Conservation (phyloP, 1,140 invertebrate species). For the Apis florea region DNA sequence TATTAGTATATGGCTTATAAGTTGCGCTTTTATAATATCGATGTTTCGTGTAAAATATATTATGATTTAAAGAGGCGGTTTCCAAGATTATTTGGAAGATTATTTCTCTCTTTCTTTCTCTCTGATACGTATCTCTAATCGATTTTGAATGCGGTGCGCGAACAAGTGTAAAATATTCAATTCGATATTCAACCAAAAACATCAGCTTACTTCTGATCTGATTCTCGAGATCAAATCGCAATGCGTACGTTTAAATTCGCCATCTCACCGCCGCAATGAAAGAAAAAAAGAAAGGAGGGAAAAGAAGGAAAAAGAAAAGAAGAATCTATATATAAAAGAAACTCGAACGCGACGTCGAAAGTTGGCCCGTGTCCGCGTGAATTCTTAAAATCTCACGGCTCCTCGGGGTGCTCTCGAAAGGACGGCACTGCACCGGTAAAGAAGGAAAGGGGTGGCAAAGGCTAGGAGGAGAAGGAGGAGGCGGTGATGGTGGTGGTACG, state of each 20-base stretch:
- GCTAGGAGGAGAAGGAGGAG: background rate
- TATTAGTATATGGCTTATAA: background rate
- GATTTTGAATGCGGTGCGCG: too few relatives aligned
- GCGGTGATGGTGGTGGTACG: slow-evolving; percentile 40
- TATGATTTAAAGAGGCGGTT: too few relatives aligned
- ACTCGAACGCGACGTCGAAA: background rate
- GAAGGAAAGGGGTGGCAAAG: background rate
- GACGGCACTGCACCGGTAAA: slow-evolving; percentile 40
- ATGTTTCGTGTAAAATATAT: too few relatives aligned
- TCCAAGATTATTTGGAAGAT: too few relatives aligned
- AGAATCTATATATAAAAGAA: background rate
- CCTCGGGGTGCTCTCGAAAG: slow-evolving; percentile 9
- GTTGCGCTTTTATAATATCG: too few relatives aligned
- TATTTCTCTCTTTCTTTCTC: too few relatives aligned
- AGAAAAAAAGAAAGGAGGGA: too few relatives aligned
- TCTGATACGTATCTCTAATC: too few relatives aligned
- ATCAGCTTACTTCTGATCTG: background rate
- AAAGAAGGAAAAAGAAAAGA: too few relatives aligned
- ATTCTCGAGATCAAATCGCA: background rate
- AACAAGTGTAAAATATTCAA: too few relatives aligned
- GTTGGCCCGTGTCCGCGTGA: background rate
- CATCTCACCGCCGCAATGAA: background rate
- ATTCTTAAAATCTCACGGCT: slow-evolving; percentile 9
- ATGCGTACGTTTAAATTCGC: slow-evolving; percentile 10
- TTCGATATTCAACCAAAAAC: too few relatives aligned